Base-by-base conservation (phyloP, 2,113 vertebrate genomes). In the Cariama cristata region DNA sequence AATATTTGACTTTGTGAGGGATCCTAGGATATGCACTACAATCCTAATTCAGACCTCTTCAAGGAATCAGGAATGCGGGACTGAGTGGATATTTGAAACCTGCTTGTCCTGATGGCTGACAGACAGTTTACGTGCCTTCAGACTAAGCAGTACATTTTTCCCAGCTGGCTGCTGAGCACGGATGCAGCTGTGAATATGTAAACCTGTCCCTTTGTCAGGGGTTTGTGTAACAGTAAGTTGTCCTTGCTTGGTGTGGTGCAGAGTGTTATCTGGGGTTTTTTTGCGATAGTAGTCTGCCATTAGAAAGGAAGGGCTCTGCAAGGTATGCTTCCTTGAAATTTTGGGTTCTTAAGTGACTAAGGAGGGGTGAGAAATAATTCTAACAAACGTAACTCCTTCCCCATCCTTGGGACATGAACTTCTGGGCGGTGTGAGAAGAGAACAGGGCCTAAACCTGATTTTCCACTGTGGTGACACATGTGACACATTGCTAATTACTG, bases 281-380 rank as follows among this genome's bases (percentile, higher is more conserved):
- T 58, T 11, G 27, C 1, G 3, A 2, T 4, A 9, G 12, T 30
- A 8, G 27, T 44, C 38, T 77, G 64, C 56, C 33, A 12, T 60
- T 14, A 0, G 0, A 60, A 69, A 26, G 42, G 55, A 56, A 13
- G 53, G 53, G 12, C 42, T 73, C 66, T 33, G 3, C 0, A 9
- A 62, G 30, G 20, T 15, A 8, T 3, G 0, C n/a, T 62, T 35
- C 83, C 59, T 83, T 5, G 20, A 14, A 26, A 15, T 33, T 26
- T 21, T 40, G 66, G 14, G 8, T 4, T 52, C 38, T 71, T 74
- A 45, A 62, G 21, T 24, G 63, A 2, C 44, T 53, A 9, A 64
- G 86, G 47, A 73, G 27, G 24, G 92, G 23, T 35, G 50, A 79
- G 45, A 60, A 86, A 26, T 58, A 45, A 80, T 33, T 28, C 10